These are phyloP conservation scores for Paraplagusia blochii DNA, from an alignment of 2,113 vertebrate genomes.

Conservation along the genomic window DNA sequence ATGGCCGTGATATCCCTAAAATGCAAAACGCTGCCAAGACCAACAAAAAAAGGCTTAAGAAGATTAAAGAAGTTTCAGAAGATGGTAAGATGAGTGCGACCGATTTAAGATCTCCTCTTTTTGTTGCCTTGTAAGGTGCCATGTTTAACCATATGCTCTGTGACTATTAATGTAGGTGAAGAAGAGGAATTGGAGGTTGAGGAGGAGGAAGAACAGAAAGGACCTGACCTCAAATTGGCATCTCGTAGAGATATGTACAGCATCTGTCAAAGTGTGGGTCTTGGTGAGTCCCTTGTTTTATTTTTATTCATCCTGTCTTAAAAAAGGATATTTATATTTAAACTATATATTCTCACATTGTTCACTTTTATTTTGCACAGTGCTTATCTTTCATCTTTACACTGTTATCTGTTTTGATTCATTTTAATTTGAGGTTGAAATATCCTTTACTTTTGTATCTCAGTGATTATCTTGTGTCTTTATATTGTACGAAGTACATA, in stretches of 20 bases:
- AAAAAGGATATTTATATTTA: neutral
- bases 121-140: neutral
- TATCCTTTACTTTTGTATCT: no score
- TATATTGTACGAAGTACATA: no score
- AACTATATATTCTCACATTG: no score
- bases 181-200: conserved; percentile 76
- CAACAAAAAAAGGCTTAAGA: conserved; percentile 88
- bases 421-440: no score
- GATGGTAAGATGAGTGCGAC: conserved; percentile 66
- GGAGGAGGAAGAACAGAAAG: conserved; percentile 92
- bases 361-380: no score
- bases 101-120: neutral
- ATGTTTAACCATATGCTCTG: neutral
- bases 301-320: neutral
- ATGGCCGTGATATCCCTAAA: conserved; percentile 95
- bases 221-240: conserved; percentile 94
- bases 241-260: conserved; percentile 98
- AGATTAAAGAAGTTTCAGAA: conserved; percentile 87
- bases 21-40: conserved; percentile 95
- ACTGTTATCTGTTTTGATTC: no score
- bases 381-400: no score
- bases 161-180: conserved; percentile 54
- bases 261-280: conserved; percentile 92
- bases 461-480: no score
- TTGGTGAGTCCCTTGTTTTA: conserved; percentile 76